Base-by-base conservation (phyloP, 1,140 invertebrate genomes). In the Cylas formicarius region DNA sequence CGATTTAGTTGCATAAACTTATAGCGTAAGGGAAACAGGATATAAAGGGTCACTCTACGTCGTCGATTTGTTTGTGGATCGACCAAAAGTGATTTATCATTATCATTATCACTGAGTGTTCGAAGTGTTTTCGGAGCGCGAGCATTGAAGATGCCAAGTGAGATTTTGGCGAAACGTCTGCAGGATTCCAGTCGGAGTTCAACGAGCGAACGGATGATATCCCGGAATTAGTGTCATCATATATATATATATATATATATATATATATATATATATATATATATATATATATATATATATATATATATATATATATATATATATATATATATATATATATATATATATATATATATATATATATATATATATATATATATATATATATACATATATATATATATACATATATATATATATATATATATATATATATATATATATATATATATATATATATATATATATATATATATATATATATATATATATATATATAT, bases 281-380 rank as follows among this genome's bases (percentile, higher is more conserved):
- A 34, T 34, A 34, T 34, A 34, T 34, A 34, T 34, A 34, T 34
- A 34, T 34, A 34, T 34, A 34, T 34, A 34, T 34, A 34, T 34
- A 34, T 34, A 34, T 34, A 34, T 34, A 34, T 34, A 34, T 34
- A 34, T 34, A 34, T 34, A 34, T 34, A 34, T 34, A 34, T 16
- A 16, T 16, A 34, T 34, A 34, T 34, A 34, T 34, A 34, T 34
- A 34, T 34, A 34, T 34, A 34, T 34, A 34, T 34, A 34, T 34
- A 34, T 34, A 34, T 34, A 34, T 34, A 14, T 34, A 34, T 34
- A 34, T 34, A 34, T 34, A 34, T 34, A 34, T 16, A 16, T 16
- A 34, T 34, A 34, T 34, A 34, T 34, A 34, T 34, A 34, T 34
- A 34, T 34, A 34, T 34, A 34, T 34, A 34, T 34, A 34, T 34